phyloP scores from a whole-genome alignment of 1,140 invertebrate species.

The Notospermus geniculatus region DNA sequence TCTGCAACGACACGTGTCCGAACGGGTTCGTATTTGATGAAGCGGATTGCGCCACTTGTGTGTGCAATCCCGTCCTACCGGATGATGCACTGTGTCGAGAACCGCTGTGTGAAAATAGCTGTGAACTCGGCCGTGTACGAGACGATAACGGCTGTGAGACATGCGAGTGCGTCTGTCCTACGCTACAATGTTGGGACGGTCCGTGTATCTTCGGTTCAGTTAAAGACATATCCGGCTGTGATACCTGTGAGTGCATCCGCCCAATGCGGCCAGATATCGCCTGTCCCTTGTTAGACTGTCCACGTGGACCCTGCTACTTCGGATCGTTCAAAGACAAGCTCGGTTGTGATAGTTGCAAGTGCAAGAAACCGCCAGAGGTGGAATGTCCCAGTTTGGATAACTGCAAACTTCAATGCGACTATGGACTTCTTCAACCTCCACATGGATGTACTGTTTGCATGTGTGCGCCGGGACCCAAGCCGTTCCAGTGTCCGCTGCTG shows the following conservation, averaged over 20 bases:
- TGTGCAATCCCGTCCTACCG: not conserved
- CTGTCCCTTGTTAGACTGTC: not conserved
- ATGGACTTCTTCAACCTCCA: not conserved
- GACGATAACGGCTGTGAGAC: not conserved
- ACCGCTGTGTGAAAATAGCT: not conserved
- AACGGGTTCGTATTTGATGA: not conserved
- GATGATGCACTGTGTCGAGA: not conserved
- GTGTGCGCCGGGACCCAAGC: not conserved
- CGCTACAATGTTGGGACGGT: not conserved
- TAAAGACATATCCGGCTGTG: not conserved
- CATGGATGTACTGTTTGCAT: not conserved
- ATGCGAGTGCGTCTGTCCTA: constrained; percentile 2
- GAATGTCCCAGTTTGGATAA: not conserved
- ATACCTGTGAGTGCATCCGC: constrained; percentile 1
- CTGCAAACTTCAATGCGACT: constrained; percentile 5
- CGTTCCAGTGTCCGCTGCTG: not conserved
- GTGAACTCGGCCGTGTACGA: not conserved
- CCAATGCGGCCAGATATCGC: not conserved
- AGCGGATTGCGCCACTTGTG: constrained; percentile 4
- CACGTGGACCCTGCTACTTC: not conserved
- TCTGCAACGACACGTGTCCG: not conserved
- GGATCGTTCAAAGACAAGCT: constrained; percentile 1
- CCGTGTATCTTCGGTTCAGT: not conserved
- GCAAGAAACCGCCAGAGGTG: not conserved
- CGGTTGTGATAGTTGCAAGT: constrained; percentile 5